These are phyloP conservation scores for Drosophila mulleri DNA, from an alignment of 2,888 invertebrate species.

Conservation along the genomic window DNA sequence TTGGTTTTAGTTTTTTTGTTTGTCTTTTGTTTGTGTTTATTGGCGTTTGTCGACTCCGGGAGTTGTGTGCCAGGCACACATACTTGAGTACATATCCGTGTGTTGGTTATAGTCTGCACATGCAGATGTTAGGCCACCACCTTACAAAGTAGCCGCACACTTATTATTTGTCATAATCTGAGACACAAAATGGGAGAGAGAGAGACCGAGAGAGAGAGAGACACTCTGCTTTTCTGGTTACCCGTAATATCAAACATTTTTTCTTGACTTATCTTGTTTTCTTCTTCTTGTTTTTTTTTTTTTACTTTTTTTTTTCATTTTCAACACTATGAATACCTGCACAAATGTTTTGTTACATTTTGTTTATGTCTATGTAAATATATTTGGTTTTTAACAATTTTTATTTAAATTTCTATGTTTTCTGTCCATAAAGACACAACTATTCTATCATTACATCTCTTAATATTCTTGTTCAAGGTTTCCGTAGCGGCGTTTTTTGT, in stretches of 20 bases:
- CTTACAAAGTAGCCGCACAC: background rate
- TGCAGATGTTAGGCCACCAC: constrained; percentile 30
- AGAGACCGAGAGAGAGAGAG: constrained; percentile 11
- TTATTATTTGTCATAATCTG: constrained; percentile 15
- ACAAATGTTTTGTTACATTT: constrained; percentile 10
- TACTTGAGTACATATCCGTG: constrained; percentile 9
- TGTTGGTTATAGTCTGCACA: constrained; percentile 14
- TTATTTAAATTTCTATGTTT: constrained; percentile 13
- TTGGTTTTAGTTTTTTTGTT: background rate
- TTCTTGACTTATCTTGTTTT: constrained; percentile 8
- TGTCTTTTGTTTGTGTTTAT: background rate
- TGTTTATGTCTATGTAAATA: constrained; percentile 20
- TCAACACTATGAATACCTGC: constrained; percentile 48
- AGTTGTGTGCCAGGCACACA: constrained; percentile 6
- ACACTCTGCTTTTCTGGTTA: constrained; percentile 44
- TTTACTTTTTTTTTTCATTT: constrained; percentile 9
- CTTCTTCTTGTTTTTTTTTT: constrained; percentile 5
- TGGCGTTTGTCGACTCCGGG: background rate
- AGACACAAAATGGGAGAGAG: background rate
- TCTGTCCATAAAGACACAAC: constrained; percentile 26
- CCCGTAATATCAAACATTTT: constrained; percentile 44
- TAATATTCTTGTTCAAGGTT: constrained; percentile 64
- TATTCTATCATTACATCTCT: constrained; percentile 50
- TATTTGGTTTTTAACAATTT: constrained; percentile 27
- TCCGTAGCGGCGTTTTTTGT: constrained; percentile 74